Evolutionary conservation across 2,113 vertebrate genomes (phyloP).

Genomic region (Tamias sibiricus): DNA sequence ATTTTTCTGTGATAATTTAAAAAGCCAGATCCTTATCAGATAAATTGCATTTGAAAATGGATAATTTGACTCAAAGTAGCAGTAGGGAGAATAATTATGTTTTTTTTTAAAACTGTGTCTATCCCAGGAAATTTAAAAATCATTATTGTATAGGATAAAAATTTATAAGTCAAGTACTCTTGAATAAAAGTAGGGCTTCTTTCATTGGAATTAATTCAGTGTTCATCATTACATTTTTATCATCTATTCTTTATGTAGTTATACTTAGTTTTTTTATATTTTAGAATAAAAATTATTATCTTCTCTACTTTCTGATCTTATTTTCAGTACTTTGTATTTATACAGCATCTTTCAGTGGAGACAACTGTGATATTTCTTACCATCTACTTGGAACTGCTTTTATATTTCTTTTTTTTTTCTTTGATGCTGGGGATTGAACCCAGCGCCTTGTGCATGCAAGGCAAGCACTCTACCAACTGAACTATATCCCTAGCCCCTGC

Average conservation of each 20-base stretch:
- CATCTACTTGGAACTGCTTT: neutral
- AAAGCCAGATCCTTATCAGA: neutral
- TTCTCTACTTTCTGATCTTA: conserved; percentile 24
- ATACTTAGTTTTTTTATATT: neutral
- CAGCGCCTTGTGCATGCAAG: too few species aligned
- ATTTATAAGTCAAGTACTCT: neutral
- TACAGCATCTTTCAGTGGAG: neutral
- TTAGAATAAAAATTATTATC: conserved; percentile 2
- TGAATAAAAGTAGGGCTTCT: neutral
- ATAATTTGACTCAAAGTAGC: neutral
- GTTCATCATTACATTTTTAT: conserved; percentile 26
- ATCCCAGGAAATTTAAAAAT: conserved; percentile 13
- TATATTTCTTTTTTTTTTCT: conserved; percentile 13
- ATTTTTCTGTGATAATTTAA: conserved; percentile 44
- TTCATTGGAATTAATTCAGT: conserved; percentile 12
- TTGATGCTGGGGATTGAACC: too few species aligned
- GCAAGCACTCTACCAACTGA: too few species aligned
- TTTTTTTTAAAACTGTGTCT: conserved; percentile 23
- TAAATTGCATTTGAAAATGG: conserved; percentile 32
- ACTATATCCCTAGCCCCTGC: too few species aligned
- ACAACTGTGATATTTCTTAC: conserved; percentile 32
- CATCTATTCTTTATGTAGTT: neutral
- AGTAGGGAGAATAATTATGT: neutral
- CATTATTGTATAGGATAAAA: neutral
- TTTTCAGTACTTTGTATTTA: neutral